phyloP scores from a whole-genome alignment of 1,140 invertebrate genomes.

The Euura saliciscinereae region DNA sequence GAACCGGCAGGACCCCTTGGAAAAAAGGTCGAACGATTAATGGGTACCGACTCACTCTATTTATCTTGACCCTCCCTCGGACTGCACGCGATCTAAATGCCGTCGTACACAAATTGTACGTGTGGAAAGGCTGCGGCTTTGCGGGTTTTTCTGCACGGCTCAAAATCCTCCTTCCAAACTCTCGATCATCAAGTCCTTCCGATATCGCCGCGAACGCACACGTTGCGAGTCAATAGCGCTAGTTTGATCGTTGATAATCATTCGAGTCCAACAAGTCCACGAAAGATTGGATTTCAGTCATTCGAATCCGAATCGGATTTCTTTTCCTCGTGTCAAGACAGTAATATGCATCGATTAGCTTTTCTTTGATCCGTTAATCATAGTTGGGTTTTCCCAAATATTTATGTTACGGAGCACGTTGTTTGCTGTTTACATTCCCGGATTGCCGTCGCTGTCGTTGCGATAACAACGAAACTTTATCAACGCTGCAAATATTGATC shows the following conservation, averaged over 20 bases:
- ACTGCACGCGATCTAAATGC: constrained; percentile 15
- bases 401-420: neutral
- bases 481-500: constrained; percentile 4
- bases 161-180: too few species aligned
- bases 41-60: neutral
- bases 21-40: neutral
- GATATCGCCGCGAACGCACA: too few species aligned
- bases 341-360: neutral
- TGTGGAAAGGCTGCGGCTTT: constrained; percentile 20
- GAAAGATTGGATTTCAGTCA: too few species aligned
- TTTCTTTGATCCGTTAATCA: neutral
- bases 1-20: neutral
- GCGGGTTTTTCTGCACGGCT: too few species aligned
- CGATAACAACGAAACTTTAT: neutral
- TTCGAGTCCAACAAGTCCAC: neutral
- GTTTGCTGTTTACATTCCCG: neutral
- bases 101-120: constrained; percentile 15
- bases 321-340: too few species aligned
- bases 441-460: neutral
- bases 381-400: neutral
- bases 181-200: too few species aligned
- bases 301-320: too few species aligned
- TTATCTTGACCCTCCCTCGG: neutral
- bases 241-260: neutral
- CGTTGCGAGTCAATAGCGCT: too few species aligned